phyloP scores from a whole-genome alignment of 1,140 invertebrate species.

The Araneus ventricosus region DNA sequence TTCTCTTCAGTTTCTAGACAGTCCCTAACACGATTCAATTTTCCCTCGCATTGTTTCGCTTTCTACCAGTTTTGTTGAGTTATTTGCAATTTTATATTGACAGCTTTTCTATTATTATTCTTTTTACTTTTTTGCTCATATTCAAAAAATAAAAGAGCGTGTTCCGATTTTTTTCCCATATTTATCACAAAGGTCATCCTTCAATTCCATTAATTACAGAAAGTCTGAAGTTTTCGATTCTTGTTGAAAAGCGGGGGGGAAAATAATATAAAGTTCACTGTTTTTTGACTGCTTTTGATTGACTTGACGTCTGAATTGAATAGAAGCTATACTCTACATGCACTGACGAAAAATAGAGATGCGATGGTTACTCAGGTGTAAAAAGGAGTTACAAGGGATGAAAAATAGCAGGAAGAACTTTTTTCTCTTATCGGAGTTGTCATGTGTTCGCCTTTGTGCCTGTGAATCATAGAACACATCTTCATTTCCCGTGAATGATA shows the following conservation, averaged over 20 bases:
- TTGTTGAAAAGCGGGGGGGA: conserved; percentile 54
- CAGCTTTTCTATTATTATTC: conserved; percentile 49
- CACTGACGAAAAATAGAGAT: conserved; percentile 65
- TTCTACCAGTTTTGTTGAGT: conserved; percentile 63
- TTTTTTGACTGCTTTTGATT: conserved; percentile 70
- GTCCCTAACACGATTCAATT: conserved; percentile 53
- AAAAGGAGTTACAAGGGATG: conserved; percentile 58
- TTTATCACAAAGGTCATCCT: conserved; percentile 74
- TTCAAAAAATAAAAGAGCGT: conserved; percentile 50
- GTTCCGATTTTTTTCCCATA: conserved; percentile 62
- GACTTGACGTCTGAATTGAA: conserved; percentile 69
- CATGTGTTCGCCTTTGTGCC: conserved; percentile 31
- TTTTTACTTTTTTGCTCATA: conserved; percentile 13
- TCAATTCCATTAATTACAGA: conserved; percentile 75
- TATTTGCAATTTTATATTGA: conserved; percentile 73
- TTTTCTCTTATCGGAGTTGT: conserved; percentile 18
- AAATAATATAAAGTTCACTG: conserved; percentile 57
- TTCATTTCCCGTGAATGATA: conserved; percentile 48
- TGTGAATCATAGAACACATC: conserved; percentile 28
- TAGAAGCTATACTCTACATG: conserved; percentile 43
- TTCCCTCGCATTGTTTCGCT: conserved; percentile 68
- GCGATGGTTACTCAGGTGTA: conserved; percentile 49
- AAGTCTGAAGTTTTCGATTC: conserved; percentile 74
- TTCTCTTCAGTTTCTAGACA: conserved; percentile 36
- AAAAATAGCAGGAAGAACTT: conserved; percentile 57